Evolutionary conservation across 1,140 invertebrate species (phyloP).

Genomic region (Zaprionus inermis): DNA sequence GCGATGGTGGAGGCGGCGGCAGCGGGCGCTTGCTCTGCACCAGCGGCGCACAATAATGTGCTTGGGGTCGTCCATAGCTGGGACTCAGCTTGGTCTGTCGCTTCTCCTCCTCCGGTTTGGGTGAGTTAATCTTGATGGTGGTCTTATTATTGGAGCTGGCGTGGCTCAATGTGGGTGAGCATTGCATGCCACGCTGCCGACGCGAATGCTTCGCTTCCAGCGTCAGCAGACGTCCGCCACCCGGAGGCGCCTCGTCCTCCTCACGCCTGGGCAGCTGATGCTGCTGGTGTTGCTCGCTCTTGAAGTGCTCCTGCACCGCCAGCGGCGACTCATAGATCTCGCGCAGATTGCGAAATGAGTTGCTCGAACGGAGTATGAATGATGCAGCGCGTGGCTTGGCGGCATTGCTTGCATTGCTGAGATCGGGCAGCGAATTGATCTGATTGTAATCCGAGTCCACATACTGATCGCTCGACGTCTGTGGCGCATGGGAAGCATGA

Average conservation of each 20-base stretch:
- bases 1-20: conserved; percentile 61
- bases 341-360: conserved; percentile 85
- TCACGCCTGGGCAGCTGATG: conserved; percentile 3
- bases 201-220: conserved; percentile 88
- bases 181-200: conserved; percentile 86
- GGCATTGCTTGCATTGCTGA: conserved; percentile 33
- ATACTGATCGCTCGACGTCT: conserved; percentile 81
- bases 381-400: conserved; percentile 60
- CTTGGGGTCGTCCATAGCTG: background rate
- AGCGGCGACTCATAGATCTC: conserved; percentile 89
- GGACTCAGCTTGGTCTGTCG: conserved; percentile 4
- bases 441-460: conserved; percentile 86
- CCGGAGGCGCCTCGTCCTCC: conserved; percentile 76
- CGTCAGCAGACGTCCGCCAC: conserved; percentile 85
- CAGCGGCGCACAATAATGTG: conserved; percentile 61
- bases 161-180: conserved; percentile 85
- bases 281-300: conserved; percentile 47
- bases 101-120: conserved; percentile 55
- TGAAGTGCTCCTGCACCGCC: conserved; percentile 72
- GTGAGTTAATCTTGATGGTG: conserved; percentile 72
- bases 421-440: conserved; percentile 82
- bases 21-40: conserved; percentile 62
- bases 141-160: conserved; percentile 57
- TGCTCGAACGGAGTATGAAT: conserved; percentile 67
- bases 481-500: conserved; percentile 3